Conservation (phyloP, 2,797 vertebrate genomes). For the Channa striata region DNA sequence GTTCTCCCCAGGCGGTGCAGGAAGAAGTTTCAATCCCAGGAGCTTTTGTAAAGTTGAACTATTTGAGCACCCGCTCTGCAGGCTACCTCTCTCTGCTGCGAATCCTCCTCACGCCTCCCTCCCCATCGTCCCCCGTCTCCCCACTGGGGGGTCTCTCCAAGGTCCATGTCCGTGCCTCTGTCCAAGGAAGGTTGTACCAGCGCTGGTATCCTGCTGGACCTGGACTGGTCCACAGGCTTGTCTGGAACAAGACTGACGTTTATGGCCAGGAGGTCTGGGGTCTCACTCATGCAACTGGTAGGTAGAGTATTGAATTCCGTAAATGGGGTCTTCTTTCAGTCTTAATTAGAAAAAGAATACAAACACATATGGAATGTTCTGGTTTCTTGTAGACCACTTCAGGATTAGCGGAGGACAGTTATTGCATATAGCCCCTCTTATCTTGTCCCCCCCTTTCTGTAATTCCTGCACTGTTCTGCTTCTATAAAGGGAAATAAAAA, state of each 20-base stretch:
- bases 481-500: not conserved
- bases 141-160: conserved; percentile 88
- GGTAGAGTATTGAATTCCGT: conserved; percentile 48
- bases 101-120: conserved; percentile 91
- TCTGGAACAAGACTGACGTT: conserved; percentile 98
- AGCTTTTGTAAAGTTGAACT: conserved; percentile 94
- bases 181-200: conserved; percentile 93
- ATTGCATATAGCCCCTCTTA: no score
- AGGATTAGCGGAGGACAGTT: not conserved
- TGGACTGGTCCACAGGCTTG: conserved; percentile 92
- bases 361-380: not conserved
- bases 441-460: not conserved
- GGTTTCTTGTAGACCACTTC: no score
- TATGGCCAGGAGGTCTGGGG: conserved; percentile 97
- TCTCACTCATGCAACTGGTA: conserved; percentile 93
- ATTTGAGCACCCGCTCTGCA: conserved; percentile 92
- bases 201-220: conserved; percentile 95
- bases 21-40: conserved; percentile 93
- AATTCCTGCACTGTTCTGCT: no score
- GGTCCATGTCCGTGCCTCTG: conserved; percentile 91
- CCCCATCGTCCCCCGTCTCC: conserved; percentile 81
- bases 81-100: conserved; percentile 94
- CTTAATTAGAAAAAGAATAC: not conserved
- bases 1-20: conserved; percentile 89
- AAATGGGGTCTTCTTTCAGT: not conserved